Percentiles rank a stretch among this genome's conserved stretches.
These are phyloP conservation scores for Schizotus pectinicornis DNA, from an alignment of 2,888 invertebrate species.

Conservation along the genomic window DNA sequence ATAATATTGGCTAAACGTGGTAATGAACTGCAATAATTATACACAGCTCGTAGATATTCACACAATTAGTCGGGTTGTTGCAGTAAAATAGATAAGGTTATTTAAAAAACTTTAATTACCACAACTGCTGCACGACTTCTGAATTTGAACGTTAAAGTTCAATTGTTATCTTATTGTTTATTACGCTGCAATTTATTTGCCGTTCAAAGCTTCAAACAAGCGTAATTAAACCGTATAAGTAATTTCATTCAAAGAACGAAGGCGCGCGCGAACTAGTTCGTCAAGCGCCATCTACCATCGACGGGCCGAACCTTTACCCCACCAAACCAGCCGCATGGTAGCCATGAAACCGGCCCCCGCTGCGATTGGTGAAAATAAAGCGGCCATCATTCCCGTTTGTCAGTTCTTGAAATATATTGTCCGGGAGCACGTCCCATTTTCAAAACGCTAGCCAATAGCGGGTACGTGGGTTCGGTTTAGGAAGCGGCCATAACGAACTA, in stretches of 20 bases:
- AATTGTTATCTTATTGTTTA: too few relatives aligned
- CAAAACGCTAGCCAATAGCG: constrained; percentile 48
- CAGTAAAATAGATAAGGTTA: too few relatives aligned
- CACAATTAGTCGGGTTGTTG: too few relatives aligned
- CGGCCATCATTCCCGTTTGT: constrained; percentile 62
- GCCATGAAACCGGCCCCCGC: constrained; percentile 42
- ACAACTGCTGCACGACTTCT: too few relatives aligned
- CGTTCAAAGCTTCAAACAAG: too few relatives aligned
- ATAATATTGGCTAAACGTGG: too few relatives aligned
- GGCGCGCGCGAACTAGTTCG: constrained; percentile 18
- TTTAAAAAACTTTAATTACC: too few relatives aligned
- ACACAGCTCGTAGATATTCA: too few relatives aligned
- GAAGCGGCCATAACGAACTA: constrained; percentile 54
- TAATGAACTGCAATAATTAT: too few relatives aligned
- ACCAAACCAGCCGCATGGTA: constrained; percentile 20
- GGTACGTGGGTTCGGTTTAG: constrained; percentile 35
- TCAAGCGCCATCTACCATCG: constrained; percentile 45
- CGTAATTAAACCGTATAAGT: not conserved
- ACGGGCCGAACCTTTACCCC: constrained; percentile 34
- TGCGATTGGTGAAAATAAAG: constrained; percentile 57
- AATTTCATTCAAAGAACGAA: constrained; percentile 2
- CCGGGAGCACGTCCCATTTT: constrained; percentile 49
- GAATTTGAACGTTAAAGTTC: too few relatives aligned
- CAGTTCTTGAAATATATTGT: constrained; percentile 52
- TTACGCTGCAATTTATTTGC: too few relatives aligned